Base-by-base conservation (phyloP, 2,797 vertebrate species). In the Kryptopterus vitreolus region DNA sequence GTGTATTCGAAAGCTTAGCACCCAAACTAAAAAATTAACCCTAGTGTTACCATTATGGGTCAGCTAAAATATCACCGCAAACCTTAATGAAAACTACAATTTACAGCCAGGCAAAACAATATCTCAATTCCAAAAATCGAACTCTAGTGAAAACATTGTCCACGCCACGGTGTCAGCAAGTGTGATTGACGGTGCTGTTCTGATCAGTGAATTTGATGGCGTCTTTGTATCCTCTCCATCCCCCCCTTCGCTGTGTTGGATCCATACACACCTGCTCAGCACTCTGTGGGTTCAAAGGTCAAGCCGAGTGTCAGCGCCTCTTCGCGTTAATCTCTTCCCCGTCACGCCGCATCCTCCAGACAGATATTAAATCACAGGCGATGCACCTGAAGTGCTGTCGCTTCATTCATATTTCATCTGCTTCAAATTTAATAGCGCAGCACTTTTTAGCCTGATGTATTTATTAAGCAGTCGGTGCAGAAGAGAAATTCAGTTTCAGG, bases 321-420 rank as follows among this genome's bases (percentile, higher is more conserved):
- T 91, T 90, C 85, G 86, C 87, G 89, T 94, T 95, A 95, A 95
- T 97, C 94, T 94, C 93, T 94, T 92, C 93, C 89, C 90, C 91
- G 86, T 90, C 93, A 87, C 86, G 89, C 92, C 90, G 91, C 92
- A 31, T 77, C 66, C 48, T 22, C 81, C 61, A 79, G 78, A 93
- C 92, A 93, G 94, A 95, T 94, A 96, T 97, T 97, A 97, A 98
- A 99, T 98, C 96, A 97, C 95, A 93, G 92, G 93, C 95, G 95
- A 96, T 94, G 90, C 95, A 97, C 96, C 96, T 95, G 95, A 93
- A 94, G 95, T 93, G 84, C 89, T 82, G 92, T 91, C 92, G 94
- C 94, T 94, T 95, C 96, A 98, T 97, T 95, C 95, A 97, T 98
- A 98, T 98, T 97, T 97, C 95, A 98, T 96, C 92, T 90, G 91